Base-by-base conservation (phyloP, 2,797 vertebrate species). In the Crenuchus spilurus region DNA sequence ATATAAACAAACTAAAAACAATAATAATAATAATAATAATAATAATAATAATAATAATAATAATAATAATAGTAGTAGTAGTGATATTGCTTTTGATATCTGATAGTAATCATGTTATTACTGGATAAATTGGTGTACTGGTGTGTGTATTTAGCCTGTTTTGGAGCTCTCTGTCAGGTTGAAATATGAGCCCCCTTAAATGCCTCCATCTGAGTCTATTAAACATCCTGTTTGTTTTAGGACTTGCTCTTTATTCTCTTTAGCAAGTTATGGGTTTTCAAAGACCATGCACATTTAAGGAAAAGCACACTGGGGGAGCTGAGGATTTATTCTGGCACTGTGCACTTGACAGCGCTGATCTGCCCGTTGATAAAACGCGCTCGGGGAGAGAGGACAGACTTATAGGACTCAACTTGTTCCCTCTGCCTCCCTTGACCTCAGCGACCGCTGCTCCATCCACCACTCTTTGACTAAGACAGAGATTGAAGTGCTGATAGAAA, bases 121-220 rank as follows among this genome's bases (percentile, higher is more conserved):
- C 37, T 41, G 6, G 22, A 20, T 9, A 57, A 37, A 37, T 20
- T 20, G 48, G 20, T 4, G 2, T 30, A 28, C 10, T 63, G 7
- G 14, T 46, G n/a, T 42, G 6, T 24, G 10, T 42, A n/a, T 49
- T 74, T 74, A 48, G 22, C 22, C 31, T 46, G 42, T 75, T 62
- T 70, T 64, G 51, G 52, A 60, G 46, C 20, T 64, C 39, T 58
- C 14, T 66, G 66, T 70, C 26, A 55, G 51, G 35, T 48, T 78
- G 77, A 74, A 82, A 82, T 74, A 51, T 46, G 58, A 73, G 52
- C 52, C 48, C 60, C 63, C 49, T 31, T 72, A 74, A 77, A 79
- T 67, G 57, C 51, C 49, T 68, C 49, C 41, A 69, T 76, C 70
- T 67, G 33, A 62, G 54, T 70, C 46, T 58, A 74, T 77, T 72